Evolutionary conservation across 1,140 invertebrate genomes (phyloP), one percentile per base, ranked within the genome.

Genomic region (Teleogryllus occipitalis): DNA sequence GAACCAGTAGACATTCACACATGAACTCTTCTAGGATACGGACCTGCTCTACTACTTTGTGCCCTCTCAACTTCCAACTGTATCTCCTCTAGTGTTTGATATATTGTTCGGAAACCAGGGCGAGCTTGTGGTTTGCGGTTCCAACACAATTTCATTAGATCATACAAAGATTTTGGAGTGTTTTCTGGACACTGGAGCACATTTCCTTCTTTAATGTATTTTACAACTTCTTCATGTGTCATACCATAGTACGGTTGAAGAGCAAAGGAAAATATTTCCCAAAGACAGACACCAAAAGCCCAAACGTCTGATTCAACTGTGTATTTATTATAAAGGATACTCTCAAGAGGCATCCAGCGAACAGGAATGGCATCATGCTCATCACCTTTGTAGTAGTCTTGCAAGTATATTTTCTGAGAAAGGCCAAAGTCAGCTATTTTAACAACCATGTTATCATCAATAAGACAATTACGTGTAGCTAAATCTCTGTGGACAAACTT

Each of bases 381-480:
- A 85, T 96, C 94, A 10, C 95, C 95, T 88, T 96, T 96, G 84
- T 96, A 97, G 85, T 96, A 96, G 86, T 96, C 93, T 88, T 95
- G 93, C 81, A 96, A 86, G 87, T 97, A 97, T 84, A 97, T 96
- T 87, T 97, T 96, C 85, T 96, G 95, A 5, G 95, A 97, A 10
- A 98, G 86, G 46, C 96, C 96, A 88, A 98, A 98, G 86, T 99
- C 97, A 0, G 97, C 96, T 82, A 99, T 98, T 89, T 98, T 98
- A 0, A 98, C 97, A 39, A 94, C 90, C 92, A 98, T 96, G 77
- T 94, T 90, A 82, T 98, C 94, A 85, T 96, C 94, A 81, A 99
- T 97, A 49, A 99, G 89, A 87, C 97, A 98, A 88, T 99, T 99
- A 84, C 97, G 89, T 0, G 97, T 98, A 0, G 97, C 97, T 82